Conservation (phyloP, 2,888 invertebrate species). For the Octonoba sinensis region DNA sequence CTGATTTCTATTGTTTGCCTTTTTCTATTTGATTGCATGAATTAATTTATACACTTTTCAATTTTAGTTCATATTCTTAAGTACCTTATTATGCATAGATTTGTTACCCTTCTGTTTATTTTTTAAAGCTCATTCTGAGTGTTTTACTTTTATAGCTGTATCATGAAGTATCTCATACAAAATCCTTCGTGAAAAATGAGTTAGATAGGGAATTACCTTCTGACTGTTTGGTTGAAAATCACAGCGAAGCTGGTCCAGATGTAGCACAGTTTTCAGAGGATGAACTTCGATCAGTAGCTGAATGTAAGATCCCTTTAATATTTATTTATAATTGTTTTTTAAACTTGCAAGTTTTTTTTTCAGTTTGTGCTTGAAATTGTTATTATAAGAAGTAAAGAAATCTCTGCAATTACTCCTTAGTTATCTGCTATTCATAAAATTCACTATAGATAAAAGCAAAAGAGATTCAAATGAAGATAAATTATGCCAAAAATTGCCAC, state of each 20-base stretch:
- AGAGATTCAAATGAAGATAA: too few relatives aligned
- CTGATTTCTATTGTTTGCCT: too few relatives aligned
- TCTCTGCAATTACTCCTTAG: too few relatives aligned
- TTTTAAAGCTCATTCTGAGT: neutral
- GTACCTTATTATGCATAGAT: too few relatives aligned
- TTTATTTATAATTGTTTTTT: neutral
- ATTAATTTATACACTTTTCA: too few relatives aligned
- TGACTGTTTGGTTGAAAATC: slow-evolving; percentile 50
- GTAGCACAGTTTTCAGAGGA: slow-evolving; percentile 67
- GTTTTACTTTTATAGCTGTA: slow-evolving; percentile 36
- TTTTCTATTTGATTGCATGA: too few relatives aligned
- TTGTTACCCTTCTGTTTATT: neutral
- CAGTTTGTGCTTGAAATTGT: too few relatives aligned
- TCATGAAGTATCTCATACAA: slow-evolving; percentile 28
- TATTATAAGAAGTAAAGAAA: too few relatives aligned
- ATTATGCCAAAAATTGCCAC: too few relatives aligned
- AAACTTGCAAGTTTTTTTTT: neutral
- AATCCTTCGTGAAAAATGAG: slow-evolving; percentile 30
- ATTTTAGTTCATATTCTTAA: too few relatives aligned
- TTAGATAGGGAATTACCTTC: slow-evolving; percentile 2
- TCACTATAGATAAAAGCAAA: too few relatives aligned
- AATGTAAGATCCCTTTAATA: slow-evolving; percentile 58
- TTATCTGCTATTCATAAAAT: too few relatives aligned
- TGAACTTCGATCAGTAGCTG: slow-evolving; percentile 66
- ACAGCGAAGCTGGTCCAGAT: slow-evolving; percentile 69